phyloP scores from a whole-genome alignment of 2,113 vertebrate genomes.

The Vireo altiloquus region DNA sequence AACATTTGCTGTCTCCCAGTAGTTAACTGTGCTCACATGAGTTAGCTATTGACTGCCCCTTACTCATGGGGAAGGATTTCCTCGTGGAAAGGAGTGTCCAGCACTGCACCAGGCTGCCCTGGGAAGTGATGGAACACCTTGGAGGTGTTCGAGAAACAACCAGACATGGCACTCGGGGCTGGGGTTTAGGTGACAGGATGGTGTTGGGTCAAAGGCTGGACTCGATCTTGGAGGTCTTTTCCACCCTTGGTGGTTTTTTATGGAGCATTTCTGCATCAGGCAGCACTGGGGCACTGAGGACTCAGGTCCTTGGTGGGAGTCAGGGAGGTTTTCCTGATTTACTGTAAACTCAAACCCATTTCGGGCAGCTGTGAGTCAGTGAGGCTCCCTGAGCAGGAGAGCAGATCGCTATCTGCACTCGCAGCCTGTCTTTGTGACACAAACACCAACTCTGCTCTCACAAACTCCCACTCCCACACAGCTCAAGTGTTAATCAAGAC shows the following conservation, averaged over 20 bases:
- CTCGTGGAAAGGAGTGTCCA: neutral
- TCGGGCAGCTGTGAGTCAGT: conserved; percentile 3
- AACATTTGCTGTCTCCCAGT: no score
- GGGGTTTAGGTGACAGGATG: neutral
- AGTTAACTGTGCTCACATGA: no score
- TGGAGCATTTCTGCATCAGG: neutral
- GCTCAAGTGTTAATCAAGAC: neutral
- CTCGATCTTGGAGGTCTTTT: neutral
- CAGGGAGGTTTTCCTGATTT: neutral
- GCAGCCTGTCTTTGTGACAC: neutral
- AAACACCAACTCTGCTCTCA: neutral
- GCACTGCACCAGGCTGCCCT: neutral
- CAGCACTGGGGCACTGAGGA: neutral
- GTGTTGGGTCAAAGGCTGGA: neutral
- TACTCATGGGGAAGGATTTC: neutral
- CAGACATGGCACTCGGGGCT: neutral
- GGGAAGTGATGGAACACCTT: neutral
- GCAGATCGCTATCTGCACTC: neutral
- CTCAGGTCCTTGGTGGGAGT: neutral
- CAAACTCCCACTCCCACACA: neutral
- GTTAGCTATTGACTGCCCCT: no score
- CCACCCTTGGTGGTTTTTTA: neutral
- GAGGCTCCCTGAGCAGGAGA: neutral
- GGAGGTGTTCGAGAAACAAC: neutral
- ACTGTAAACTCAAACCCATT: neutral